Conservation (phyloP, 1,140 invertebrate genomes). For the Achroia grisella region DNA sequence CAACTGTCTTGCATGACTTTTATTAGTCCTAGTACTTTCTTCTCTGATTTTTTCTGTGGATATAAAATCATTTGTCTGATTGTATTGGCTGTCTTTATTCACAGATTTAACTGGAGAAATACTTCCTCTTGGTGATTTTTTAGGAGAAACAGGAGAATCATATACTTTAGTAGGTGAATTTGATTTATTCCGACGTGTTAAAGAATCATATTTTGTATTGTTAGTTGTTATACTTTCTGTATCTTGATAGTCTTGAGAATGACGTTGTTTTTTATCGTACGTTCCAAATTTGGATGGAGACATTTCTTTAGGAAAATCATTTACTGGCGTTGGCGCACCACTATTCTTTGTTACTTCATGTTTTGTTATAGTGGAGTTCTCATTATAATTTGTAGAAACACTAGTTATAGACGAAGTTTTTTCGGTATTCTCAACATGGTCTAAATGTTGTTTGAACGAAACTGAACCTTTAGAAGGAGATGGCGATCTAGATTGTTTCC, state of each 20-base stretch:
- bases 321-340: conserved; percentile 2
- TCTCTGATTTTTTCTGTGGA: conserved; percentile 34
- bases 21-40: conserved; percentile 36
- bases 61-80: conserved; percentile 36
- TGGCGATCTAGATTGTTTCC: conserved; percentile 12
- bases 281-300: conserved; percentile 29
- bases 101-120: conserved; percentile 31
- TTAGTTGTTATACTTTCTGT: conserved; percentile 1
- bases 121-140: conserved; percentile 24
- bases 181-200: conserved; percentile 14
- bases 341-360: neutral
- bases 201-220: conserved; percentile 12
- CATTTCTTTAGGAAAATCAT: conserved; percentile 14
- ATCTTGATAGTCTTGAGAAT: conserved; percentile 5
- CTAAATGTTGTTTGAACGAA: conserved; percentile 5
- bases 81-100: conserved; percentile 28
- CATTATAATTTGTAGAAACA: neutral
- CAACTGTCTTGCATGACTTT: conserved; percentile 41
- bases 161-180: conserved; percentile 11
- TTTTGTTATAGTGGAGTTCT: neutral
- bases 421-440: neutral
- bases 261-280: conserved; percentile 23
- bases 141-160: conserved; percentile 14
- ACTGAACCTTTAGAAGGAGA: conserved; percentile 21
- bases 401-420: neutral